These are phyloP conservation scores for Centropyge bicolor DNA, from an alignment of 2,797 vertebrate genomes.

Conservation along the genomic window DNA sequence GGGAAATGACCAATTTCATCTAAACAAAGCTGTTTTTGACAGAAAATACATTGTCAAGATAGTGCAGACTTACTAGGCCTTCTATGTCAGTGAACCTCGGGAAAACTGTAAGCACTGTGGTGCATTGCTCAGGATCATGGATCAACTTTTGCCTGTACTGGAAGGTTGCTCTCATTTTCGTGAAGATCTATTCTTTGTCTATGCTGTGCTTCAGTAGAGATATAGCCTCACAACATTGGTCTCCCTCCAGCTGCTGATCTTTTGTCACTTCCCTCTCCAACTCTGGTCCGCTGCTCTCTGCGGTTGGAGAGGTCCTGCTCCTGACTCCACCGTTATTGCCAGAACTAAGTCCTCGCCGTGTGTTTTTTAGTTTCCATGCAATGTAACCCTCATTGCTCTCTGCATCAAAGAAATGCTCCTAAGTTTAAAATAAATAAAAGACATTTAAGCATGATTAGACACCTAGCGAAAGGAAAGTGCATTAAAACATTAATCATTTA, in stretches of 20 bases:
- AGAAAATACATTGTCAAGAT: neutral
- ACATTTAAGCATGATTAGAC: neutral
- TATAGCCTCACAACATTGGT: slow-evolving; percentile 14
- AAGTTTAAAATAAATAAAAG: too few species aligned
- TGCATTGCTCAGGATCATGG: slow-evolving; percentile 27
- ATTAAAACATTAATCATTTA: neutral
- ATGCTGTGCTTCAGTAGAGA: slow-evolving; percentile 35
- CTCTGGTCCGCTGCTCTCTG: slow-evolving; percentile 14
- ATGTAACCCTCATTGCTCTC: slow-evolving; percentile 33
- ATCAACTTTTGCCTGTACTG: slow-evolving; percentile 32
- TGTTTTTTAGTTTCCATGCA: slow-evolving; percentile 14
- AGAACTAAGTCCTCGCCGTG: neutral
- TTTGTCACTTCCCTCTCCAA: slow-evolving; percentile 7
- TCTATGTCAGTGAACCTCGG: slow-evolving; percentile 34
- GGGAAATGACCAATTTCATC: neutral
- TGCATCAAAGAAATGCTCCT: slow-evolving; percentile 22
- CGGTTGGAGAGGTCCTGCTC: slow-evolving; percentile 9
- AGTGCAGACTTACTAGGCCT: slow-evolving; percentile 20
- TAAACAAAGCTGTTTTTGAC: neutral
- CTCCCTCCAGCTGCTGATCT: slow-evolving; percentile 26
- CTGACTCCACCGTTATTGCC: neutral
- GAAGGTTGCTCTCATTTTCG: slow-evolving; percentile 40
- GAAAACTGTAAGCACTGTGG: slow-evolving; percentile 26
- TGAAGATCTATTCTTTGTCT: slow-evolving; percentile 36
- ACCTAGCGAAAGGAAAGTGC: too few species aligned